Evolutionary conservation across 2,113 vertebrate genomes (phyloP), one percentile per base, ranked within the genome.

Genomic region (Ifrita kowaldi): DNA sequence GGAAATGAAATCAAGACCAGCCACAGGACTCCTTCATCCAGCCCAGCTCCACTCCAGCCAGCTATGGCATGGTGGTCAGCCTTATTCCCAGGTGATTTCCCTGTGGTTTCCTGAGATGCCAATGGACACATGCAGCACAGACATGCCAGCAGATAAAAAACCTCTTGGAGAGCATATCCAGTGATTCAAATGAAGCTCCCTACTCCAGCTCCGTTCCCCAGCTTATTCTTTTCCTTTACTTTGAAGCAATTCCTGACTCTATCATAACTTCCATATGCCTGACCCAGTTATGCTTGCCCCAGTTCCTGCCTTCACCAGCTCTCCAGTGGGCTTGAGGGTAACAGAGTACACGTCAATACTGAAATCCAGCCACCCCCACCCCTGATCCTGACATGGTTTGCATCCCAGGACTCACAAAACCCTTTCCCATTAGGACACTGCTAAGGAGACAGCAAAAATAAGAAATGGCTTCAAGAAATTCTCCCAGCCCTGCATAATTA

Each of bases 251-350:
- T 83, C 42, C 39, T 67, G 52, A 73, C 44, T 74, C 57, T 41
- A 1, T 62, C 0, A 0, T 37, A 62, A 18, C 24, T 63, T 78
- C 44, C 47, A 28, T 2, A 1, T 16, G 13, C 56, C 64, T 75
- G 35, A 77, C 24, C 56, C 46, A 49, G 73, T 50, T 78, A 55
- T 3, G 1, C 7, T 59, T 2, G 3, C 30, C 33, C 23, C 2
- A 1, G 9, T 65, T 84, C 63, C 76, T 4, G 3, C 16, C 59
- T 88, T 62, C 2, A 2, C 41, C n/a, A 77, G 37, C 28, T 76
- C 47, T 33, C 28, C 1, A 1, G 11, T 9, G 16, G 13, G 22
- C 49, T 82, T 70, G 18, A 55, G 33, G n/a, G 26, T 41, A 20
- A 71, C 4, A 9, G 35, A 90, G 19, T 20, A 56, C 15, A 74